phyloP scores from a whole-genome alignment of 1,140 invertebrate genomes.

The Bursaphelenchus mucronatus region DNA sequence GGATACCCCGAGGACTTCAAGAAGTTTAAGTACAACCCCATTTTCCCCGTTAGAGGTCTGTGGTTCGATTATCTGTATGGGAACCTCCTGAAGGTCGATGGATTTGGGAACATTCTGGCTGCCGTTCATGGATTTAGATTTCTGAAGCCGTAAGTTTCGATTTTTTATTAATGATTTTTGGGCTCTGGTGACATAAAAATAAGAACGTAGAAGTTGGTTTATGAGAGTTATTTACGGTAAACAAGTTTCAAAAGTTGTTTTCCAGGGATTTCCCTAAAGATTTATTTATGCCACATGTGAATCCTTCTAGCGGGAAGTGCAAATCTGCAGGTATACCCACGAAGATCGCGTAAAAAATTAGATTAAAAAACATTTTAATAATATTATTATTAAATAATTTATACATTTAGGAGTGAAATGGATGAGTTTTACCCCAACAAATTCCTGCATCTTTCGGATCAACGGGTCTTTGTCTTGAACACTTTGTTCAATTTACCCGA shows the following conservation, averaged over 20 bases:
- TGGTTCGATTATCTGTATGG: constrained; percentile 97
- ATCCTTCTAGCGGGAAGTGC: too few relatives aligned
- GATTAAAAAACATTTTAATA: constrained; percentile 22
- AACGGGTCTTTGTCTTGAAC: constrained; percentile 71
- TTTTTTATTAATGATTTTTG: too few relatives aligned
- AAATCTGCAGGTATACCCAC: too few relatives aligned
- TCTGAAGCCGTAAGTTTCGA: constrained; percentile 81
- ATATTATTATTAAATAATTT: constrained; percentile 41
- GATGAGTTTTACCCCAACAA: constrained; percentile 96
- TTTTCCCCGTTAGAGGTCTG: constrained; percentile 88
- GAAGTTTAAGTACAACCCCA: constrained; percentile 91
- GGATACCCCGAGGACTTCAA: constrained; percentile 89
- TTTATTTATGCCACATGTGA: too few relatives aligned
- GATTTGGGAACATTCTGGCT: constrained; percentile 87
- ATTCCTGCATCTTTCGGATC: constrained; percentile 81
- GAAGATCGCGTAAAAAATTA: constrained; percentile 6
- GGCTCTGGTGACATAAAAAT: too few relatives aligned
- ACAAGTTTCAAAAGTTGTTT: too few relatives aligned
- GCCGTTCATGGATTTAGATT: constrained; percentile 95
- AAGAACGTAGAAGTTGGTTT: too few relatives aligned
- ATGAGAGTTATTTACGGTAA: too few relatives aligned
- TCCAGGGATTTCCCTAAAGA: too few relatives aligned
- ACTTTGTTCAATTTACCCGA: constrained; percentile 96
- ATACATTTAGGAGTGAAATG: constrained; percentile 76
- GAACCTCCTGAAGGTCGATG: constrained; percentile 90